Base-by-base conservation (phyloP, 2,797 vertebrate genomes). In the Bucorvus abyssinicus region DNA sequence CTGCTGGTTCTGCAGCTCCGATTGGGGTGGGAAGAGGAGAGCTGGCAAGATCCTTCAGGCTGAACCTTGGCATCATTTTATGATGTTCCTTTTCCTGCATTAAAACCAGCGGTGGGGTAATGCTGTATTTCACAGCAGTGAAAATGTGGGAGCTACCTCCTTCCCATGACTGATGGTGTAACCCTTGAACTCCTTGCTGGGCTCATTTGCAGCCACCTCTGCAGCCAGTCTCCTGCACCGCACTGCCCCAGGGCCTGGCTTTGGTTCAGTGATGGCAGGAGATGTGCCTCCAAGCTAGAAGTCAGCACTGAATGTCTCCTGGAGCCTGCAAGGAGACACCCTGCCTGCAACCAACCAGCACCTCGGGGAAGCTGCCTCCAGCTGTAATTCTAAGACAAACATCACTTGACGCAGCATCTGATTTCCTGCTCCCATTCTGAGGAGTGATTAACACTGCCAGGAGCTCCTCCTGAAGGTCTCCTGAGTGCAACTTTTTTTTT, bases 361-460 rank as follows among this genome's bases (percentile, higher is more conserved):
- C 36, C 42, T 44, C 3, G 0, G 10, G 49, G 82, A 56, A 75
- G 76, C 27, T 44, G 34, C 55, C 56, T 56, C 76, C 4, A 1
- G 34, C 61, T 80, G 55, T 42, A 74, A 10, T 27, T 74, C 42
- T 38, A 26, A 18, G 6, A 18, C 27, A 69, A 32, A 40, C 6
- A 5, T 21, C 47, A 14, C 52, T 14, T 87, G 13, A 44, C 40
- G 6, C 78, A 60, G 27, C 32, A 22, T 32, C 53, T 19, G 20
- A 47, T 38, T 49, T 67, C 73, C 60, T 45, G 32, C 67, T 88
- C 55, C 36, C 59, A 13, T 30, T 40, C 29, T 16, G 15, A 60
- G 29, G 47, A 22, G 22, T 19, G 24, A 63, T 15, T 14, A 45
- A 45, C 0, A 1, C 56, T 2, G 1, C 7, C 0, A 0, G 68